Percentiles rank a stretch among this genome's conserved stretches.
phyloP scores from a whole-genome alignment of 2,797 vertebrate genomes.

The Pantherophis alleghaniensis region DNA sequence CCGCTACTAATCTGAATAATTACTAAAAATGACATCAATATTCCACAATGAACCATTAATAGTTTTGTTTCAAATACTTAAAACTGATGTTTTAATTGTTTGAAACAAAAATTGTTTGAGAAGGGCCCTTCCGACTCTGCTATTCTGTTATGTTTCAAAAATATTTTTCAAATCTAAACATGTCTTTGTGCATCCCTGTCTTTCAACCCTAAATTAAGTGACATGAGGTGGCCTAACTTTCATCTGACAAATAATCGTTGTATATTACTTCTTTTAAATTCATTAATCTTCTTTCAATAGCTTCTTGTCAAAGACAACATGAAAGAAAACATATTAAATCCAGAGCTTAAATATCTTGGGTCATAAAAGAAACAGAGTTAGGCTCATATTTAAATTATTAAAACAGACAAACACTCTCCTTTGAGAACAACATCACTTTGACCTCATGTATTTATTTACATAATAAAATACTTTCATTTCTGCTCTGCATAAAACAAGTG shows the following conservation, averaged over 20 bases:
- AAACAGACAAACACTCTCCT: neutral
- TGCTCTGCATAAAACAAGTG: conserved; percentile 5
- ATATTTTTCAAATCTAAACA: neutral
- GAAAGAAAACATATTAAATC: neutral
- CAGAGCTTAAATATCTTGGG: neutral
- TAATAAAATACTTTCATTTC: neutral
- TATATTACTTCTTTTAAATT: neutral
- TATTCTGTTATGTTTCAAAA: neutral
- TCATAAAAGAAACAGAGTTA: neutral
- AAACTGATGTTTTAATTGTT: neutral
- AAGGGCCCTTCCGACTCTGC: neutral
- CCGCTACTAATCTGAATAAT: neutral
- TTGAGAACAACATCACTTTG: conserved; percentile 31
- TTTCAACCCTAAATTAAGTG: conserved; percentile 8
- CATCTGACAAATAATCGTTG: neutral
- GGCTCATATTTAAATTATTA: conserved; percentile 30
- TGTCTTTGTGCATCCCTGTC: neutral
- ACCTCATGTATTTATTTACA: conserved; percentile 10
- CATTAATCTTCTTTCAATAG: neutral
- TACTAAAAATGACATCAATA: neutral
- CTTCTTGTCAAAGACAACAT: neutral
- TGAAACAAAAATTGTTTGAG: neutral
- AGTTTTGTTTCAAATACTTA: neutral
- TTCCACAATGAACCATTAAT: neutral
- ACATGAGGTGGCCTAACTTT: neutral